Base-by-base conservation (phyloP, 35 echinoderm and acorn worm genomes). In the Holothuria glaberrima region DNA sequence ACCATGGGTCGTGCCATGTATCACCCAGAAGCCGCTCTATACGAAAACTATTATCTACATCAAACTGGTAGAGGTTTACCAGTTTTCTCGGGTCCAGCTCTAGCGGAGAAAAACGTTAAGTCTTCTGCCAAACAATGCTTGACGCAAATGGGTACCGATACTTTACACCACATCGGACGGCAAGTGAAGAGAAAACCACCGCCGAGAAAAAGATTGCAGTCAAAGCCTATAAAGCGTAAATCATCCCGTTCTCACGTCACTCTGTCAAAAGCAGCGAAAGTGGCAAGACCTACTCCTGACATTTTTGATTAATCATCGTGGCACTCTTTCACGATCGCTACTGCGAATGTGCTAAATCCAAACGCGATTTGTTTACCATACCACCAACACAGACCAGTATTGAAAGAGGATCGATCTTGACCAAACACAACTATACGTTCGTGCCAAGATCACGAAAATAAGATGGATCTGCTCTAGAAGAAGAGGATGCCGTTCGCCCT, bases 301-400 rank as follows among this genome's bases (percentile, higher is more conserved):
- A 82, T 82, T 7, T 82, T 82, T 57, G 78, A 85, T 9, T 59
- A 59, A 22, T 21, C 24, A 88, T 12, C 88, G 78, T 89, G 88
- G 45, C 88, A 30, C 57, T 89, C 16, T 30, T 89, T 31, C 88
- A 89, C 57, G 88, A 76, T 27, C 69, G 78, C 22, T 89, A 54
- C 2, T 71, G 54, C 32, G 44, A 65, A 30, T 92, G 90, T 44
- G 50, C 90, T 6, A 86, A 88, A 28, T 68, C 57, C 44, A 61
- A 92, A 75, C 35, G 89, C 26, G 86, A 93, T 59, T 36, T 89
- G 21, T 93, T 93, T 64, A 89, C 59, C 27, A 22, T 93, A 22
- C 57, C 85, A 20, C 91, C 91, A 7, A 93, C 74, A 0, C 90
- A 87, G 30, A 92, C 90, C 5, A 73, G 79, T 4, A 85, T 91